Base-by-base conservation (phyloP, 2,113 vertebrate species). In the Epinephelus lanceolatus region DNA sequence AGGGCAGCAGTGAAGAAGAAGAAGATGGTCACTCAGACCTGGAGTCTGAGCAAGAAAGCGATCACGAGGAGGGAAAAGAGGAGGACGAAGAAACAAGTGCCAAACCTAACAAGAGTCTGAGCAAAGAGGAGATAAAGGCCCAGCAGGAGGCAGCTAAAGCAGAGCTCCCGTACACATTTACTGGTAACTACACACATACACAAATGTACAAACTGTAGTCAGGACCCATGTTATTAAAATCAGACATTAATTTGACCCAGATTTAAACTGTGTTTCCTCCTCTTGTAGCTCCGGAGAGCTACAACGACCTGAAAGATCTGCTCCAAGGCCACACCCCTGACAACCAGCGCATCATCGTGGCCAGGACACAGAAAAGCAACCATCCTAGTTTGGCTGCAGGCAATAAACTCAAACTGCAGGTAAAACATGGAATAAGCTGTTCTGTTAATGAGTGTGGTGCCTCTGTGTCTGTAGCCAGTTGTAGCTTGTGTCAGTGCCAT, bases 371-470 rank as follows among this genome's bases (percentile, higher is more conserved):
- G 89, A 98, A 97, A 53, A 96, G 97, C 91, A 97, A 96, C 93
- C 98, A 99, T 67, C 97, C 97, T 0, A 97, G 98, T 86, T 94
- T 99, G 53, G 96, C 96, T 40, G 93, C 76, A 1, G 98, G 97
- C 74, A 99, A 98, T 93, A 99, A 98, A 86, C 91, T 95, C 0
- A 99, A 98, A 71, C 81, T 99, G 68, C 96, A 98, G 90, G 98
- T 94, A 86, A 9, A 55, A 4, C 2, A 12, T 9, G 19, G 4
- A 33, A 10, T 1, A 3, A 45, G 37, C 15, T 2, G 0, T 8
- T 25, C 5, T 65, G 6, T 56, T 19, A 25, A 55, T 45, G 0
- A 57, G 6, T 60, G 13, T 12, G 7, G 11, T 9, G 11, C 21
- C 1, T 67, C 1, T 14, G 60, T 47, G 9, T 45, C 8, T 19